These are phyloP conservation scores for Raja brachyura DNA, from an alignment of 2,113 vertebrate species.

Conservation along the genomic window DNA sequence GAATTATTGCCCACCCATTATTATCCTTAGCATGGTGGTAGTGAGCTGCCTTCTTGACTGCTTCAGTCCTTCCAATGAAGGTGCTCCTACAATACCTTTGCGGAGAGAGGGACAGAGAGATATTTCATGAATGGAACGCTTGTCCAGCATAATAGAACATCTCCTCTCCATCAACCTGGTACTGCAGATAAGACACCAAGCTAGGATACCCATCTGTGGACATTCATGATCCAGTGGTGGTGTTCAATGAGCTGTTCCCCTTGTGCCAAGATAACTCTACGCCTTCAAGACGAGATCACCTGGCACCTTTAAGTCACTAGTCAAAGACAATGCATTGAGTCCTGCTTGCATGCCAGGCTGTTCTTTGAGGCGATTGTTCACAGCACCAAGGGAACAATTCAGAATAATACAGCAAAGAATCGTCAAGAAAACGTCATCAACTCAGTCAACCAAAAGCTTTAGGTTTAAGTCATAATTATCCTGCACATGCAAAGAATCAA, in stretches of 20 bases:
- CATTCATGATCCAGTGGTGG: not conserved
- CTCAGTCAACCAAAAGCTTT: not conserved
- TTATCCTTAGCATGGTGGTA: too few species aligned
- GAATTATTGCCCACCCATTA: too few species aligned
- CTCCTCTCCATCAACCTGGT: not conserved
- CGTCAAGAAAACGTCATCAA: not conserved
- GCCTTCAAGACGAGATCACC: not conserved
- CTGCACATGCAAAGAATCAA: not conserved
- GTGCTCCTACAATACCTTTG: too few species aligned
- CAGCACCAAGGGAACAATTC: not conserved
- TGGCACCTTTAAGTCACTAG: not conserved
- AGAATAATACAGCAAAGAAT: not conserved
- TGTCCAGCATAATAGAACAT: not conserved
- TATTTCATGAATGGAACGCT: not conserved
- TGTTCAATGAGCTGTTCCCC: not conserved
- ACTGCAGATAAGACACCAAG: not conserved
- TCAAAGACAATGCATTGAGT: not conserved
- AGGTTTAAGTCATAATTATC: not conserved
- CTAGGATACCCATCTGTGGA: not conserved
- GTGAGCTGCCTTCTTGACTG: too few species aligned
- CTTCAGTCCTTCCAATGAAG: too few species aligned
- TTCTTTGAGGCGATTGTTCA: not conserved
- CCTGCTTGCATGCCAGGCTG: too few species aligned
- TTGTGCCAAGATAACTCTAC: not conserved
- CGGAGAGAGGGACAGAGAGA: not conserved